Evolutionary conservation across 2,888 invertebrate species (phyloP).

Genomic region (Chrysina gloriosa): DNA sequence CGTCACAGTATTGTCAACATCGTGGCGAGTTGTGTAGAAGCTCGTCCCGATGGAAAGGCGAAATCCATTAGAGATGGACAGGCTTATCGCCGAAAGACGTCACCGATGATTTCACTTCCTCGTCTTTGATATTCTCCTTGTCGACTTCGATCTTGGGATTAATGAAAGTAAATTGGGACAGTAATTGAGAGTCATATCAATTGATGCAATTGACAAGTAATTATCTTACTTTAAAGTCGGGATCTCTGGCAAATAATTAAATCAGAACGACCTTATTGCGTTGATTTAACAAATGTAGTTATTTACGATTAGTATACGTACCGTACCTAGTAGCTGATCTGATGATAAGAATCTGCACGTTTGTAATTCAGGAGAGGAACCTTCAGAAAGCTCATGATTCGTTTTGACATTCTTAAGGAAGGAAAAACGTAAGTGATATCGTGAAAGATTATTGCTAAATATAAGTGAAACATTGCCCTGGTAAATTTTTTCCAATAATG

Average conservation of each 20-base stretch:
- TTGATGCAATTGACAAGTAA: constrained; percentile 6
- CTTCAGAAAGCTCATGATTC: no score
- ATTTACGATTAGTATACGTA: no score
- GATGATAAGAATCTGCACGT: no score
- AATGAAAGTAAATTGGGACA: background rate
- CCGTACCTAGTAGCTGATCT: no score
- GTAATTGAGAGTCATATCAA: background rate
- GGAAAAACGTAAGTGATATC: no score
- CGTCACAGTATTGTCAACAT: background rate
- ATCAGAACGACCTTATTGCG: no score
- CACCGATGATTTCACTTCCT: constrained; percentile 4
- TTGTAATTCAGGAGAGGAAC: no score
- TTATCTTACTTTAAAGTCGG: background rate
- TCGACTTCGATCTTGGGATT: background rate
- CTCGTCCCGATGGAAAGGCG: constrained; percentile 7
- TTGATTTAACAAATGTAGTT: no score
- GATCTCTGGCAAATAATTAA: background rate
- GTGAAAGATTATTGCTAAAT: no score
- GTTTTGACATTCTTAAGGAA: no score
- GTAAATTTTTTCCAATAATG: no score
- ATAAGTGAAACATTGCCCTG: no score
- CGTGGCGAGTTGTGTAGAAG: background rate
- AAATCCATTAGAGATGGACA: constrained; percentile 3
- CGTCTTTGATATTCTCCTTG: background rate
- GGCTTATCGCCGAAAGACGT: background rate